Evolutionary conservation across 2,113 vertebrate genomes (phyloP), one percentile per base, ranked within the genome.

Genomic region (Corvus moneduloides): DNA sequence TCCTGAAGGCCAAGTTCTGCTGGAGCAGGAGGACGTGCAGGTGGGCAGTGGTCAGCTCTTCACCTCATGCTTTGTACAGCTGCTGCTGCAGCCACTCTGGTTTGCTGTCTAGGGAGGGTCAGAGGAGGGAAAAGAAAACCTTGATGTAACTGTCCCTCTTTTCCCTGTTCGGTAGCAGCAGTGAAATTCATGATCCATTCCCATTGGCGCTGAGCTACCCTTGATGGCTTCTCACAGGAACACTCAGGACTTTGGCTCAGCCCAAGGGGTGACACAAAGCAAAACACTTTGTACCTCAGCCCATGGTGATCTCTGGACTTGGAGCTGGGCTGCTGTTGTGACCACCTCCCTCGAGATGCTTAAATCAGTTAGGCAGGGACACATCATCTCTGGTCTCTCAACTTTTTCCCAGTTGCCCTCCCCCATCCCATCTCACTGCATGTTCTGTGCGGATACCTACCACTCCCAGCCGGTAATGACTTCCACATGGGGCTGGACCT

Each of bases 391-490:
- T 93, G 74, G 76, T 92, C 41, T 96, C 89, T 91, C 67, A 32
- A 77, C 41, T 85, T 75, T 69, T 90, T 95, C 90, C 92, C 88
- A 1, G 2, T 89, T 92, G 92, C 83, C 83, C 95, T 92, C 94
- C 95, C 91, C 96, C 87, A 91, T 96, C 91, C 82, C 82, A 72
- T 92, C 61, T 48, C 89, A 41, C 93, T 63, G 89, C 71, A 37
- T 84, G 81, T 94, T 94, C 84, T 95, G 79, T 84, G 73, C 2
- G 9, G 95, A 96, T 95, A 94, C 95, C 96, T 95, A 92, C 96
- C 97, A 95, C 95, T 97, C 96, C 96, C 95, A 94, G 80, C 81
- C 80, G n/a, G 76, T 97, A 97, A 97, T 97, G 95, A 97, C 96
- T 97, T 97, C 96, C 97, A 97, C 94, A 93, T 97, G 97, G 93